phyloP scores from a whole-genome alignment of 92 coral and sea anemone species.

The Porites evermanni region DNA sequence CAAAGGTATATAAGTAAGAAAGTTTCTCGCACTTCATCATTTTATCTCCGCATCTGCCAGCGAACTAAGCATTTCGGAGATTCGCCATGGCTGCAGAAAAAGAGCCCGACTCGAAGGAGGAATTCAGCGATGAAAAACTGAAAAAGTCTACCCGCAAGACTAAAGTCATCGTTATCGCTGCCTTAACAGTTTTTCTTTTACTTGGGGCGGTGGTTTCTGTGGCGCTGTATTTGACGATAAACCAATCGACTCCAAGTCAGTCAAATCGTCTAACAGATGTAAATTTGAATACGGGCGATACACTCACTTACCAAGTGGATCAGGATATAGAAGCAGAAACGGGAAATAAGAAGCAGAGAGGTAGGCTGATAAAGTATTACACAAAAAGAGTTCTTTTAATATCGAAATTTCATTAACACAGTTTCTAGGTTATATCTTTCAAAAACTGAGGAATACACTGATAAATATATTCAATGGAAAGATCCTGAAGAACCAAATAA shows the following conservation, averaged over 20 bases:
- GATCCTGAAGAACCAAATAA: too few species aligned
- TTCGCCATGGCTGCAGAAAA: neutral
- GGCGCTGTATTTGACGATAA: slow-evolving; percentile 1
- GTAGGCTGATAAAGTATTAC: neutral
- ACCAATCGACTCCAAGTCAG: neutral
- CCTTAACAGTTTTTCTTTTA: neutral
- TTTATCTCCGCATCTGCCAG: neutral
- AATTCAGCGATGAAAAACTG: neutral
- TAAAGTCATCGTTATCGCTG: neutral
- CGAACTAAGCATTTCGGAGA: neutral
- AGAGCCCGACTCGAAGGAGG: neutral
- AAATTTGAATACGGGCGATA: slow-evolving; percentile 9
- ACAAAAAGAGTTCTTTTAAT: too few species aligned
- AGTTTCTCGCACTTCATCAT: neutral
- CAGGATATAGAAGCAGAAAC: neutral
- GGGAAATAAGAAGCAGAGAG: neutral
- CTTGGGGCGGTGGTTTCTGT: slow-evolving; percentile 18
- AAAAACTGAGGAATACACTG: too few species aligned
- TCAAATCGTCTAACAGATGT: neutral
- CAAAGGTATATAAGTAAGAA: neutral
- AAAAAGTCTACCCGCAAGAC: neutral
- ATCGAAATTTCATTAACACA: too few species aligned
- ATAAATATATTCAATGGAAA: too few species aligned
- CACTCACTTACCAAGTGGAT: slow-evolving; percentile 13
- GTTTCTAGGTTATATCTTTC: too few species aligned